phyloP scores from a whole-genome alignment of 2,797 vertebrate species.

The Cottoperca gobio region DNA sequence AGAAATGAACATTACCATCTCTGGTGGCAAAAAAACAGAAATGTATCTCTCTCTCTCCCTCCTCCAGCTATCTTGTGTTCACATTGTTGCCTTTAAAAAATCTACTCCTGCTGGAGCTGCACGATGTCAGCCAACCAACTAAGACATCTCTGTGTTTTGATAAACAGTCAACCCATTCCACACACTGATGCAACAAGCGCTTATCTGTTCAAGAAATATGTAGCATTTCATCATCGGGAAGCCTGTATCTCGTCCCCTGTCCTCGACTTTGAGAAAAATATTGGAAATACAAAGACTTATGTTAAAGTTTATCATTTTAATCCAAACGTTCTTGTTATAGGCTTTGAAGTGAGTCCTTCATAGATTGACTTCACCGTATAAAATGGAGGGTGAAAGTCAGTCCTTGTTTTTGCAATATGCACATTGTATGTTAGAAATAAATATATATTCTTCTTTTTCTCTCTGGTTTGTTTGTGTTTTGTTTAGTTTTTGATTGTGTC shows the following conservation, averaged over 20 bases:
- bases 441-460: too few relatives aligned
- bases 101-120: conserved; percentile 4
- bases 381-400: neutral
- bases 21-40: too few relatives aligned
- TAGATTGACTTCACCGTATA: neutral
- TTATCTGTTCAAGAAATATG: conserved; percentile 6
- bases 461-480: too few relatives aligned
- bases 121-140: conserved; percentile 36
- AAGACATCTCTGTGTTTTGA: conserved; percentile 9
- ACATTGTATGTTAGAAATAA: too few relatives aligned
- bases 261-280: neutral
- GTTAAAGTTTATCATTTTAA: neutral
- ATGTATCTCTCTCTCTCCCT: neutral
- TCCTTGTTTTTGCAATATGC: too few relatives aligned
- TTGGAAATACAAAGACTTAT: neutral
- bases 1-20: conserved; percentile 15
- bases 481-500: too few relatives aligned
- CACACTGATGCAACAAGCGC: conserved; percentile 11
- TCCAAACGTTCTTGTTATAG: neutral
- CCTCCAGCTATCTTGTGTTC: neutral
- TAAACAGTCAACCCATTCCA: conserved; percentile 6
- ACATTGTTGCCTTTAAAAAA: conserved; percentile 17
- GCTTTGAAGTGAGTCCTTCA: neutral
- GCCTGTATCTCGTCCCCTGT: conserved; percentile 7
- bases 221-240: conserved; percentile 2